Conservation (phyloP, 1,140 invertebrate genomes). For the Stratiolaelaps scimitus region DNA sequence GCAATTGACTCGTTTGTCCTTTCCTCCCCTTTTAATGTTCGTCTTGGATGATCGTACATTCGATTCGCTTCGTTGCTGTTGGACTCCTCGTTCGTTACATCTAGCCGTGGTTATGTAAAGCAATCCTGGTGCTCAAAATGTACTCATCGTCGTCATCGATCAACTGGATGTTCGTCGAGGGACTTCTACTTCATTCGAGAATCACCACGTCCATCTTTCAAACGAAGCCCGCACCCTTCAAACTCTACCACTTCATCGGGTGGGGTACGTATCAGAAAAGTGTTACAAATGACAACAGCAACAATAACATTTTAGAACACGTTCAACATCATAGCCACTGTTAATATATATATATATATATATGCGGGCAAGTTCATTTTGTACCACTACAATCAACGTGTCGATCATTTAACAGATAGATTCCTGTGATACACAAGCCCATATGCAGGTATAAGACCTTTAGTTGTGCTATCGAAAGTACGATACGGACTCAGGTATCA, state of each 20-base stretch:
- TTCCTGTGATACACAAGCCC: too few relatives aligned
- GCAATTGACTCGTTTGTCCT: not conserved
- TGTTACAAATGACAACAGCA: not conserved
- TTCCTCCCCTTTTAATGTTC: too few relatives aligned
- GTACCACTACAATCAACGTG: too few relatives aligned
- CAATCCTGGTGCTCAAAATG: slow-evolving; percentile 42
- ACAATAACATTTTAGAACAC: not conserved
- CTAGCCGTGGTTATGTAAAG: slow-evolving; percentile 46
- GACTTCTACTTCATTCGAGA: slow-evolving; percentile 45
- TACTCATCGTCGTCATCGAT: slow-evolving; percentile 45
- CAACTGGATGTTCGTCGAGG: slow-evolving; percentile 52
- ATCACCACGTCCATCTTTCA: slow-evolving; percentile 47
- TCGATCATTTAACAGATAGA: too few relatives aligned
- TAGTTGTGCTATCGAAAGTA: too few relatives aligned
- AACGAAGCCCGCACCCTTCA: slow-evolving; percentile 43
- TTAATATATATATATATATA: slow-evolving; percentile 5
- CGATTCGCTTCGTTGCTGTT: too few relatives aligned
- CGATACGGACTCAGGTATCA: too few relatives aligned
- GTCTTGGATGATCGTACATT: too few relatives aligned
- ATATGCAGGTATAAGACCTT: too few relatives aligned
- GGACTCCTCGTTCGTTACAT: too few relatives aligned
- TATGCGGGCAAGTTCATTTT: too few relatives aligned
- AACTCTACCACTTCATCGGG: slow-evolving; percentile 46
- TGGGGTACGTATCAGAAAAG: slow-evolving; percentile 45
- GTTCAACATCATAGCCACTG: not conserved